Evolutionary conservation across 2,797 vertebrate species (phyloP), one percentile per base, ranked within the genome.

Genomic region (Sebastes steindachneri): DNA sequence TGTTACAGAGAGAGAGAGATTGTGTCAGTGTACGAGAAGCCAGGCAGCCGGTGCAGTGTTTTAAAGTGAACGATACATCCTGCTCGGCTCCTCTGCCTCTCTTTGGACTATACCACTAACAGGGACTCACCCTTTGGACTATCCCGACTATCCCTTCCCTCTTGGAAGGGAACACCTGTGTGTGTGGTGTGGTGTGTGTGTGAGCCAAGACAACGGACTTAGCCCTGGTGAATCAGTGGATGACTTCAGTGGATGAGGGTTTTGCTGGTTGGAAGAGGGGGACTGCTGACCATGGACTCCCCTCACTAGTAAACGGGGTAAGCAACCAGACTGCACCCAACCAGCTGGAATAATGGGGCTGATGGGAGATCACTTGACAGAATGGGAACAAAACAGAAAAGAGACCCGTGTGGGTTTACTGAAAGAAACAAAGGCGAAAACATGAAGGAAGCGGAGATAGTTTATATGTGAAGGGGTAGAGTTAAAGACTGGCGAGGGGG

Each of bases 271-370:
- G 80, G 75, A 72, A 79, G 64, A 87, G 88, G 86, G 89, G 87
- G 71, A 25, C 85, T 80, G 88, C 87, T 84, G 86, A 86, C 66
- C 80, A 88, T 92, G 90, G 93, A 92, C 92, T 89, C 87, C 87
- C 90, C 91, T 88, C 87, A 83, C 81, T 91, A 89, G 87, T 87
- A 48, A 86, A 86, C 88, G 77, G 92, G 93, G 94, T 95, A 94
- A 94, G 93, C 73, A 8, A 78, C 65, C 83, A 77, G 71, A 84
- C 80, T 77, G 86, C 83, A 77, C 57, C 67, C 82, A 74, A 25
- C 57, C 77, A 67, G 77, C 80, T 83, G 79, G 75, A 68, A 73
- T 10, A 45, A 83, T 7, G 69, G 70, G 78, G 66, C 26, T 69
- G 73, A 83, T 79, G 81, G 77, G 77, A 84, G 79, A 65, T 63